These are phyloP conservation scores for Peromyscus eremicus DNA, from an alignment of 2,797 vertebrate species.

Conservation along the genomic window DNA sequence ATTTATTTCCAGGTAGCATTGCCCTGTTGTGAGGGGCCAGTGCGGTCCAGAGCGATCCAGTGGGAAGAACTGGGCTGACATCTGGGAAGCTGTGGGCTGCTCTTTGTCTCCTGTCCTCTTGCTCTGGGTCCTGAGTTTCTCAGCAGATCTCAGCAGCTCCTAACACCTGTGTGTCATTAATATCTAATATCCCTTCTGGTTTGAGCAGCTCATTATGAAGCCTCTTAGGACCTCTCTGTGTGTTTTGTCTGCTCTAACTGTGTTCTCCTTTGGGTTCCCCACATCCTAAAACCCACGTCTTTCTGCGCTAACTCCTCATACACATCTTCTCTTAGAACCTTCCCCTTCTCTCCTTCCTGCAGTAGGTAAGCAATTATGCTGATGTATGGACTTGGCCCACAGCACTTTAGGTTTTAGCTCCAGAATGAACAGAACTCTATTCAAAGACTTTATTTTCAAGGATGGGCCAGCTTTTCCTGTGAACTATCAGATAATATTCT, in stretches of 20 bases:
- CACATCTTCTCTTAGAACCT: conserved; percentile 9
- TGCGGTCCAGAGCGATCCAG: background rate
- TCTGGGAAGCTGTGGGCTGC: background rate
- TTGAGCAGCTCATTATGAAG: conserved; percentile 7
- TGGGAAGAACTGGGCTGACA: background rate
- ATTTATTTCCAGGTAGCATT: background rate
- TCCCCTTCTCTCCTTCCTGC: background rate
- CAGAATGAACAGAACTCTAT: conserved; percentile 1
- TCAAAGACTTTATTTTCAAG: conserved; percentile 16
- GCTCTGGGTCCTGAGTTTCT: conserved; percentile 33
- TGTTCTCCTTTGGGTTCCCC: background rate
- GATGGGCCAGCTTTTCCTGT: background rate
- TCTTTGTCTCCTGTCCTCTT: background rate
- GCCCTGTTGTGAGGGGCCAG: background rate
- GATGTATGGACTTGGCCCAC: background rate
- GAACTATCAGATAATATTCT: background rate
- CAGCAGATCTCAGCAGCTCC: background rate
- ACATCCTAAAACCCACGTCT: background rate
- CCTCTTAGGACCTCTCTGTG: background rate
- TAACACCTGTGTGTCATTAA: background rate
- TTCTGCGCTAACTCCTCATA: background rate
- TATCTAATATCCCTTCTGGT: background rate
- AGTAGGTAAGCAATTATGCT: background rate
- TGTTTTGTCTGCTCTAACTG: background rate
- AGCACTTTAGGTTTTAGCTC: conserved; percentile 24